Evolutionary conservation across 2,797 vertebrate genomes (phyloP).

Genomic region (Avahi laniger): DNA sequence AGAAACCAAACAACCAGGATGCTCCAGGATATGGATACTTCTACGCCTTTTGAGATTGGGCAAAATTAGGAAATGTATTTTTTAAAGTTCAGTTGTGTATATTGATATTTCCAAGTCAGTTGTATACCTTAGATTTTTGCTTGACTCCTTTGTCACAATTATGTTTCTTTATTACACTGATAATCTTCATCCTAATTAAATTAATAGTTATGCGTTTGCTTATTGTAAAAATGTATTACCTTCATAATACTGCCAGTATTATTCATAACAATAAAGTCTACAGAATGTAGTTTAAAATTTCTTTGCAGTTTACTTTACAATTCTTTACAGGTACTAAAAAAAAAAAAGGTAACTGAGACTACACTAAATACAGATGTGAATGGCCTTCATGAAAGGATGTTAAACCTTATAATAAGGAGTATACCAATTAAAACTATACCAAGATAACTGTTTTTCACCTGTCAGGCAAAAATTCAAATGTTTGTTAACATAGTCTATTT

Average conservation of each 20-base stretch:
- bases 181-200: not conserved
- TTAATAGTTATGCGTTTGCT: not conserved
- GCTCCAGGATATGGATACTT: not conserved
- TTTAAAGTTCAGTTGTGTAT: not conserved
- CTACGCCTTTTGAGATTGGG: not conserved
- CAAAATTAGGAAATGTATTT: not conserved
- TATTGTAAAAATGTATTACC: not conserved
- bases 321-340: too few relatives aligned
- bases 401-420: not conserved
- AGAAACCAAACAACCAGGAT: not conserved
- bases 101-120: not conserved
- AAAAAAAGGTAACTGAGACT: not conserved
- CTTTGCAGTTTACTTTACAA: too few relatives aligned
- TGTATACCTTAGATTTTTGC: not conserved
- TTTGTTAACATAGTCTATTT: not conserved
- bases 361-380: not conserved
- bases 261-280: not conserved
- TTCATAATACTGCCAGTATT: not conserved
- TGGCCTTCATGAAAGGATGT: not conserved
- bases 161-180: not conserved
- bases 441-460: not conserved
- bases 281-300: not conserved
- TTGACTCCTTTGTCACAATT: not conserved
- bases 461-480: not conserved
- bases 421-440: not conserved